These are phyloP conservation scores for Turritopsis rubra DNA, from an alignment of 30 jellyfish, hydroid and myxozoan species.

Conservation along the genomic window DNA sequence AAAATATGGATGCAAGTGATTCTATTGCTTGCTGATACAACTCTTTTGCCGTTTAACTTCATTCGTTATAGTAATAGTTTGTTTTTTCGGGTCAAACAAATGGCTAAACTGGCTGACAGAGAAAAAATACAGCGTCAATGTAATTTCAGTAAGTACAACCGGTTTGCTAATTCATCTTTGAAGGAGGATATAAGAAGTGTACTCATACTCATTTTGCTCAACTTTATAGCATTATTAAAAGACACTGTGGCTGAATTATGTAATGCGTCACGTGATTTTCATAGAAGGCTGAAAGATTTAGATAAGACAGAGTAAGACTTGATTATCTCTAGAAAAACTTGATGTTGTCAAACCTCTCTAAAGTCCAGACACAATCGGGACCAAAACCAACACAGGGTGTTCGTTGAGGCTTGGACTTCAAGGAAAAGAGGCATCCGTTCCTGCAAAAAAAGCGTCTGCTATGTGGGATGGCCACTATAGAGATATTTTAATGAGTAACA, in stretches of 20 bases:
- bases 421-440: too few relatives aligned
- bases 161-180: too few relatives aligned
- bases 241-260: constrained; percentile 34
- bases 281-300: constrained; percentile 47
- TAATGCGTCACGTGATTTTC: constrained; percentile 72
- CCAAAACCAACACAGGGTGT: too few relatives aligned
- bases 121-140: neutral
- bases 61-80: constrained; percentile 79
- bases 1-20: constrained; percentile 84
- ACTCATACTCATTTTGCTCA: neutral
- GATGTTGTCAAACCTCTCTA: too few relatives aligned
- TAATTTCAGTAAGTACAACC: constrained; percentile 18
- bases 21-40: constrained; percentile 70
- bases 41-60: constrained; percentile 74
- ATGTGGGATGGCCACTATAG: too few relatives aligned
- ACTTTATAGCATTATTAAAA: constrained; percentile 26
- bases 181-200: too few relatives aligned
- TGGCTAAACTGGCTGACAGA: constrained; percentile 38
- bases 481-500: too few relatives aligned
- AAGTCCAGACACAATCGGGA: too few relatives aligned
- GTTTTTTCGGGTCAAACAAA: constrained; percentile 49
- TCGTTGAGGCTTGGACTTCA: too few relatives aligned
- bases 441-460: too few relatives aligned
- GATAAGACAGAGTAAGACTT: constrained; percentile 84
- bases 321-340: too few relatives aligned